Evolutionary conservation across 2,888 invertebrate genomes (phyloP), one percentile per base, ranked within the genome.

Genomic region (Campoletis raptor): DNA sequence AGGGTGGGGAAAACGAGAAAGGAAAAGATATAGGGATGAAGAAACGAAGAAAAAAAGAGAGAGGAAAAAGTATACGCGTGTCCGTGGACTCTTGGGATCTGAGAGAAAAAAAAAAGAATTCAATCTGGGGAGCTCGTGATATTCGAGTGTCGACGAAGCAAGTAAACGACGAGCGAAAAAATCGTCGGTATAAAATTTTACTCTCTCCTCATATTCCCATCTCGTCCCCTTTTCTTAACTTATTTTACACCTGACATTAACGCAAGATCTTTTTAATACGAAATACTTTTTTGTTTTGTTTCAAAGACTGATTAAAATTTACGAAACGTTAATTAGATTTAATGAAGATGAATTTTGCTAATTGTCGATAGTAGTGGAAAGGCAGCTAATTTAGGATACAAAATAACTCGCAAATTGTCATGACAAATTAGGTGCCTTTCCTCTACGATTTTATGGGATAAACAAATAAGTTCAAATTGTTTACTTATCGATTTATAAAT

Each of bases 81-180:
- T 54, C 54, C 64, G 80, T 54, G 80, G 52, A 66, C 72, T 45
- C 77, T 72, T 15, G 77, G 77, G 69, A 66, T 77, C 45, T 18
- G 15, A 21, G 30, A 37, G 40, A 70, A 61, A 69, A 72, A 76
- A 74, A 84, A 69, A 54, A 64, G 52, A 85, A 85, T 81, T 85
- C 81, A 85, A 85, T 81, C 70, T 69, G 64, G 61, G 57, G 54
- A 72, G 61, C 69, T 80, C 52, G 80, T 57, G 64, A 85, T 81
- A 81, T 70, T 76, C 70, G 61, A 61, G 70, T 81, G 80, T 77
- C 81, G 61, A 80, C 83, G 83, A 48, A 48, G 54, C 79, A 24
- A 45, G 64, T 61, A 37, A 66, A 37, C 48, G 76, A 77, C 70
- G 30, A 54, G 21, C 10, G 8, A 40, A 61, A 61, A 61, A 61